Evolutionary conservation across 2,888 invertebrate species (phyloP).

Genomic region (Andrena chrysosceles): DNA sequence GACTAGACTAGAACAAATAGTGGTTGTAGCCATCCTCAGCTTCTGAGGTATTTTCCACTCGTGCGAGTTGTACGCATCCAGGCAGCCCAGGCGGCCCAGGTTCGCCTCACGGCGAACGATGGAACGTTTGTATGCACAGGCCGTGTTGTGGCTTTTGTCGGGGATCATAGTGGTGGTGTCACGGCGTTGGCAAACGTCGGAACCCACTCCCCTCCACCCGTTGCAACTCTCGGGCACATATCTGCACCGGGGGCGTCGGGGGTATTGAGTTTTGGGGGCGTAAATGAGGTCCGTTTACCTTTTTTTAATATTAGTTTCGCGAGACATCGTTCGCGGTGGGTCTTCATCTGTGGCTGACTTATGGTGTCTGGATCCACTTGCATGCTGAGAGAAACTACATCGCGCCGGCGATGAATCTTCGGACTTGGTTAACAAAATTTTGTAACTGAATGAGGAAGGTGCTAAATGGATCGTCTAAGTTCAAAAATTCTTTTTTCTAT

Average conservation of each 20-base stretch:
- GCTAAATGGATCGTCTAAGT: too few relatives aligned
- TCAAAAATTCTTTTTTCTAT: too few relatives aligned
- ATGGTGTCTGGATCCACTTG: too few relatives aligned
- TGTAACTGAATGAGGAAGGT: too few relatives aligned
- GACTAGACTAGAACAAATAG: conserved; percentile 78
- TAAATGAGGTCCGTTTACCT: too few relatives aligned
- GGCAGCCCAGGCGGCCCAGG: conserved; percentile 48
- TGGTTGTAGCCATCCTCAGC: conserved; percentile 81
- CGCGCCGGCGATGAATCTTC: too few relatives aligned
- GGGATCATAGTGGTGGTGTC: conserved; percentile 37
- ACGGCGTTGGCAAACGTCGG: conserved; percentile 27
- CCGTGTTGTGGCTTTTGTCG: conserved; percentile 64
- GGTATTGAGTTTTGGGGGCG: too few relatives aligned
- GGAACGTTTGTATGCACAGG: conserved; percentile 64
- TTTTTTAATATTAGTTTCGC: background rate
- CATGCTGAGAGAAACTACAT: too few relatives aligned
- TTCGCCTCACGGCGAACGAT: conserved; percentile 51
- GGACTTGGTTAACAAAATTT: too few relatives aligned
- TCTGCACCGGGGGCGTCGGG: background rate
- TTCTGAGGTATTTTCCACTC: conserved; percentile 79
- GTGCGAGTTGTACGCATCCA: conserved; percentile 68
- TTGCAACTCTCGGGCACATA: background rate
- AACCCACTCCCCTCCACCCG: background rate
- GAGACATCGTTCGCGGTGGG: background rate
- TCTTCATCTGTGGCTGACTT: background rate